Evolutionary conservation across 2,113 vertebrate species (phyloP).

Genomic region (Jacana jacana): DNA sequence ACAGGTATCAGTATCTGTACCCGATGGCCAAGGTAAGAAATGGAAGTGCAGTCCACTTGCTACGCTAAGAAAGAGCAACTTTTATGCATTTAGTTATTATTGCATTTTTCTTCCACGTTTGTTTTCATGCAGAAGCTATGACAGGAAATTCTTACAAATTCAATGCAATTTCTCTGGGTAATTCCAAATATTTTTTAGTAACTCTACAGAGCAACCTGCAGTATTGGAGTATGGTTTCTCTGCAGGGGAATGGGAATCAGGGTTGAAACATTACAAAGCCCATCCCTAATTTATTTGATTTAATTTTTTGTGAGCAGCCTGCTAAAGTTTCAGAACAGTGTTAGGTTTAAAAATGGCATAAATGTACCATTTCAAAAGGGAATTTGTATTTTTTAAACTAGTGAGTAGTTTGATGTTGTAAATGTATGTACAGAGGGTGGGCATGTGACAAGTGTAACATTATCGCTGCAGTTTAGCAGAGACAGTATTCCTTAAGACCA

Average conservation of each 20-base stretch:
- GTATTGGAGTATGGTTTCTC: background rate
- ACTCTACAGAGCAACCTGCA: background rate
- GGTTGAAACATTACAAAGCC: background rate
- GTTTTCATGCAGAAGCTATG: background rate
- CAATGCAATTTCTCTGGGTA: background rate
- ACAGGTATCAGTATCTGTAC: background rate
- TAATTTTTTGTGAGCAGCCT: background rate
- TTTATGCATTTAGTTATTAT: background rate
- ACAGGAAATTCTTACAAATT: background rate
- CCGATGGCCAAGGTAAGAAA: accelerated
- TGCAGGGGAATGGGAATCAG: background rate
- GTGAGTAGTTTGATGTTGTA: background rate
- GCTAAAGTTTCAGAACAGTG: background rate
- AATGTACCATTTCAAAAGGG: background rate
- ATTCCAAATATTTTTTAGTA: background rate
- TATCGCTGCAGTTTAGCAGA: background rate
- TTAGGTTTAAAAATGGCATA: background rate
- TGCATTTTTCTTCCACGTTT: background rate
- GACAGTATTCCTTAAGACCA: background rate
- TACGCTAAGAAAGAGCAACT: background rate
- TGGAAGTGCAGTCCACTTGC: background rate
- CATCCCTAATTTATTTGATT: background rate
- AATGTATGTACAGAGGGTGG: background rate
- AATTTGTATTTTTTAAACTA: background rate
- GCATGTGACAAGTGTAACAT: background rate